These are phyloP conservation scores for Hippocampus comes DNA, from an alignment of 2,113 vertebrate species.

Conservation along the genomic window DNA sequence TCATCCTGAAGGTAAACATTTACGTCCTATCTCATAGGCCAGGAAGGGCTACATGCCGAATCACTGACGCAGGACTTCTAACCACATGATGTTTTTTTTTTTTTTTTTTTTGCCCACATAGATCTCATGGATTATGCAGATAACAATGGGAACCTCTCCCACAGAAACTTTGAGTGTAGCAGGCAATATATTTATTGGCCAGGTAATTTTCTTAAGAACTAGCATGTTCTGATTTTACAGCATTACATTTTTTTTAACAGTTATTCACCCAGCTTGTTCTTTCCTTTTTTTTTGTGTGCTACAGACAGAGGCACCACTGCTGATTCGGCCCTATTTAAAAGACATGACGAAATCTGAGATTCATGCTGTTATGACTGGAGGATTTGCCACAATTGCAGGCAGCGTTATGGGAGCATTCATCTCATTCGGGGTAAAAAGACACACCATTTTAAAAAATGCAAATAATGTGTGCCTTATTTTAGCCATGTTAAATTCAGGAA, in stretches of 20 bases:
- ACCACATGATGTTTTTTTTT: conserved; percentile 23
- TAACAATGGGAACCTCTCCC: conserved; percentile 87
- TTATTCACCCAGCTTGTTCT: neutral
- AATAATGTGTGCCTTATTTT: neutral
- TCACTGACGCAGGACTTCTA: neutral
- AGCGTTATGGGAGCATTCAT: conserved; percentile 94
- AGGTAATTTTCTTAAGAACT: conserved; percentile 69
- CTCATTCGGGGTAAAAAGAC: conserved; percentile 83
- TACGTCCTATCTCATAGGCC: neutral
- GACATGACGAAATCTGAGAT: conserved; percentile 92
- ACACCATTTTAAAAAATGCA: neutral
- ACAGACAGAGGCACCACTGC: conserved; percentile 86
- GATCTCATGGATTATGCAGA: conserved; percentile 91
- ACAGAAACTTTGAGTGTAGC: conserved; percentile 91
- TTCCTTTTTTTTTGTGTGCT: conserved; percentile 22
- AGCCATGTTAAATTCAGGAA: too few relatives aligned
- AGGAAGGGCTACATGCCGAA: neutral
- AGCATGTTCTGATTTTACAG: conserved; percentile 7
- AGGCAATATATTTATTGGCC: conserved; percentile 94
- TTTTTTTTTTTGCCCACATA: conserved; percentile 57
- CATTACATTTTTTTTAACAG: neutral
- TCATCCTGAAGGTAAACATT: conserved; percentile 85
- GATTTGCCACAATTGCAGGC: conserved; percentile 92
- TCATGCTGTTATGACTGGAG: conserved; percentile 89
- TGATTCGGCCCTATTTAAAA: conserved; percentile 84